Evolutionary conservation across 2,888 invertebrate genomes (phyloP), one percentile per base, ranked within the genome.

Genomic region (Cryptocephalus primarius): DNA sequence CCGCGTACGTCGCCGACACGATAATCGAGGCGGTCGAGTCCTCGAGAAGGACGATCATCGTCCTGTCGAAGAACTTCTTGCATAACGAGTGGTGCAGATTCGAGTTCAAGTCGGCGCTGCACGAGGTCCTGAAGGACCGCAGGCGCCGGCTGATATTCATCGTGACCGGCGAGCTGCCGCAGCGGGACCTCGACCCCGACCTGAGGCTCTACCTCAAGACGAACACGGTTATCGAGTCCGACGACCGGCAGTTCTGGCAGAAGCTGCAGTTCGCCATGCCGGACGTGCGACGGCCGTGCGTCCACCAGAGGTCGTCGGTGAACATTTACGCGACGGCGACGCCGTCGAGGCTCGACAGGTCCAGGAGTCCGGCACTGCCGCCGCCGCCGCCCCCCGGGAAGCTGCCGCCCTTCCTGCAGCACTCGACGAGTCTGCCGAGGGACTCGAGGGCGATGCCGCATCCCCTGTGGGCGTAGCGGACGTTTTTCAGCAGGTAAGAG

Each of bases 181-280:
- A 86, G 60, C 79, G 88, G 55, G 90, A 92, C 69, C 80, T 94
- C 52, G 94, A 94, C 72, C 83, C 88, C 55, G 94, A 94, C 71
- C 78, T 95, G 66, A 79, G 90, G 59, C 80, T 89, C 66, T 91
- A 91, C 71, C 77, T 95, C 63, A 85, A 92, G 63, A 87, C 89
- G 51, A 89, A 90, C 73, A 89, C 90, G 60, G 87, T 90, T 69
- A 83, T 96, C 65, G 88, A 89, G 69, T 91, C 89, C 86, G 89
- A 89, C 54, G 94, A 96, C 72, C 85, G 88, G 67, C 83, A 90
- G 66, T 96, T 96, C 75, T 96, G 96, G 96, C 91, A 93, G 67
- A 94, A 95, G 72, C 75, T 96, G 53, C 82, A 88, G 65, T 89
- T 89, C 65, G 88, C 91, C 46, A 82, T 94, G 81, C 93, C 93